These are phyloP conservation scores for Rhabdomys pumilio DNA, from an alignment of 2,797 vertebrate genomes.

Conservation along the genomic window DNA sequence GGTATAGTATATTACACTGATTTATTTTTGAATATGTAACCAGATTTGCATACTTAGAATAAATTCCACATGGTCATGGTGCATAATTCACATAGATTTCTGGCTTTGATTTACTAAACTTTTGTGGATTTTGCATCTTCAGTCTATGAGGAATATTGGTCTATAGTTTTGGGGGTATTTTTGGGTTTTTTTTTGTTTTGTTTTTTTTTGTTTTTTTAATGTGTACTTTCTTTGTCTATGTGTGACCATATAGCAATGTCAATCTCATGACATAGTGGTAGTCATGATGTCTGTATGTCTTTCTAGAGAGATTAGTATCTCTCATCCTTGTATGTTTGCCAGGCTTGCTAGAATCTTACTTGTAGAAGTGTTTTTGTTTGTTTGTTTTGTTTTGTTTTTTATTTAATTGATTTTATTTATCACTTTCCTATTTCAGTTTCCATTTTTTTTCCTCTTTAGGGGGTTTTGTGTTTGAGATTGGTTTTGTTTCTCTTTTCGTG, in stretches of 20 bases:
- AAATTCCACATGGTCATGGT: constrained; percentile 43
- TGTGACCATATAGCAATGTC: neutral
- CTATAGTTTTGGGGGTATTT: neutral
- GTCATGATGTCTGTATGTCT: neutral
- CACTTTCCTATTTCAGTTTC: constrained; percentile 15
- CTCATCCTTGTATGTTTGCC: neutral
- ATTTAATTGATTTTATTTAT: neutral
- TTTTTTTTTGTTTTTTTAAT: neutral
- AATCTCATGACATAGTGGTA: neutral
- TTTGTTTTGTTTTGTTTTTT: neutral
- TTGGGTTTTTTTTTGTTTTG: neutral
- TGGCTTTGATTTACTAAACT: constrained; percentile 39
- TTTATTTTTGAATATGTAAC: constrained; percentile 58
- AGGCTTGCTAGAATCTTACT: constrained; percentile 12
- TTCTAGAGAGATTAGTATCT: neutral
- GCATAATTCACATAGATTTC: neutral
- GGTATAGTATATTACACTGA: constrained; percentile 5
- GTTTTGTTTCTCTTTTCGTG: neutral
- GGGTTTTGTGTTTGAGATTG: neutral
- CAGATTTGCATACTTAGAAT: constrained; percentile 7
- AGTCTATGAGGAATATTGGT: neutral
- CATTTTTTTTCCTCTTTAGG: neutral
- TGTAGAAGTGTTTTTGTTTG: neutral
- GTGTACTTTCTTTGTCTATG: neutral
- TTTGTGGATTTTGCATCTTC: constrained; percentile 16